Evolutionary conservation across 2,113 vertebrate species (phyloP).

Genomic region (Hippocampus comes): DNA sequence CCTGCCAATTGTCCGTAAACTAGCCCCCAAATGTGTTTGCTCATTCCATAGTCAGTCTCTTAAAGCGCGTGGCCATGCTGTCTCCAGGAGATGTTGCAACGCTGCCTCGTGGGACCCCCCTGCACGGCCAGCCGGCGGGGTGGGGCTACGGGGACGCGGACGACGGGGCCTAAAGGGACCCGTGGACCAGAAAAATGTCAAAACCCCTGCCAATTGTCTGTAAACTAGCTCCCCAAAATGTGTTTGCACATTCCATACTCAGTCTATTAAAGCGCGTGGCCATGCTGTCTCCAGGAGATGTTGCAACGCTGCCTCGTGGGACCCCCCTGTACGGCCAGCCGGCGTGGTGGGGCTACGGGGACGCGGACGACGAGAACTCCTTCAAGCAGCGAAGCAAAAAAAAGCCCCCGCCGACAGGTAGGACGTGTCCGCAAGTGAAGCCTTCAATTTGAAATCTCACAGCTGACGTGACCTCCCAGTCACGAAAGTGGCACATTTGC

Average conservation of each 20-base stretch:
- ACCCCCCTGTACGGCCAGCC: constrained; percentile 96
- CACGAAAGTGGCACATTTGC: not conserved
- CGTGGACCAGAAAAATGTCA: no score
- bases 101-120: constrained; percentile 88
- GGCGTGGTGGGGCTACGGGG: constrained; percentile 97
- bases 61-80: constrained; percentile 14
- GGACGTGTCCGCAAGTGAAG: not conserved
- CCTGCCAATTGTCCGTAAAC: no score
- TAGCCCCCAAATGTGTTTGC: not conserved
- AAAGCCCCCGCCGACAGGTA: constrained; percentile 81
- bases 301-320: constrained; percentile 84
- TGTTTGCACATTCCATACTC: not conserved
- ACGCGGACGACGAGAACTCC: constrained; percentile 86
- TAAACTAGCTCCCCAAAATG: no score
- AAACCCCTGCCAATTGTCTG: no score
- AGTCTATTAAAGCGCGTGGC: constrained; percentile 11
- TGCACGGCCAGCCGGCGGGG: constrained; percentile 97
- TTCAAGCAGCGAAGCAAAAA: constrained; percentile 86
- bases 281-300: constrained; percentile 69
- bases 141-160: constrained; percentile 95
- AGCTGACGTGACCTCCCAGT: not conserved
- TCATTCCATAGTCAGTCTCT: not conserved
- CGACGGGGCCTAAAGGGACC: constrained; percentile 63
- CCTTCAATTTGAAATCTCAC: not conserved
- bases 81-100: constrained; percentile 78